phyloP scores from a whole-genome alignment of 2,113 vertebrate species.

The Electrona antarctica region DNA sequence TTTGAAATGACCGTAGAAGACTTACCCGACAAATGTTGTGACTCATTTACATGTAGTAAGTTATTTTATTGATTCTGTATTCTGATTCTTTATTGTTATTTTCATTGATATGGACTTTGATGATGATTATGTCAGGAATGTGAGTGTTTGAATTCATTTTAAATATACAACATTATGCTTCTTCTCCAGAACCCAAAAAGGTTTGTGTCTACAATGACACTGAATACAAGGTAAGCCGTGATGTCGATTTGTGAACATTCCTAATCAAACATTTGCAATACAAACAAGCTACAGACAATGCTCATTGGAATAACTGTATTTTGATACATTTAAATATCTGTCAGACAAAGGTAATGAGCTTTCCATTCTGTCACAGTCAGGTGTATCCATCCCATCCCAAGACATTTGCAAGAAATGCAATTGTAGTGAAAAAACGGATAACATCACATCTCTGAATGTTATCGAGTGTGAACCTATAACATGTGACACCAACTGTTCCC shows the following conservation, averaged over 20 bases:
- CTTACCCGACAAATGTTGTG: constrained; percentile 70
- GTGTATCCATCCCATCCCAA: constrained; percentile 49
- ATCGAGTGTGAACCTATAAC: constrained; percentile 43
- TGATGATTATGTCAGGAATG: background rate
- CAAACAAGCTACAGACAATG: background rate
- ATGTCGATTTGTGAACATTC: no score
- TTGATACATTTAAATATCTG: background rate
- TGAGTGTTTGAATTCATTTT: background rate
- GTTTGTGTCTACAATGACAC: constrained; percentile 76
- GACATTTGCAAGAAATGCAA: constrained; percentile 63
- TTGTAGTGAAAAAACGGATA: constrained; percentile 67
- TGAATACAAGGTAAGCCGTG: constrained; percentile 74
- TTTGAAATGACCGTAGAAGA: constrained; percentile 34
- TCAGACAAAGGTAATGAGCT: background rate
- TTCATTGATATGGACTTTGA: background rate
- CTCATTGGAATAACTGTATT: no score
- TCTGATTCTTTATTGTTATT: background rate
- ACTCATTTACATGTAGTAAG: constrained; percentile 73
- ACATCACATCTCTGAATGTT: constrained; percentile 10
- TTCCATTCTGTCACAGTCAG: constrained; percentile 65
- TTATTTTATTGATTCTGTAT: background rate
- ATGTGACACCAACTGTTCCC: constrained; percentile 64
- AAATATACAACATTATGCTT: constrained; percentile 13
- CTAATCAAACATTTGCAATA: background rate
- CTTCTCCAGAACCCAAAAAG: constrained; percentile 65